A percentile compares a stretch with the other conserved stretches of the same genome.
These are phyloP conservation scores for Scopus umbretta DNA, from an alignment of 2,113 vertebrate genomes.

Conservation along the genomic window DNA sequence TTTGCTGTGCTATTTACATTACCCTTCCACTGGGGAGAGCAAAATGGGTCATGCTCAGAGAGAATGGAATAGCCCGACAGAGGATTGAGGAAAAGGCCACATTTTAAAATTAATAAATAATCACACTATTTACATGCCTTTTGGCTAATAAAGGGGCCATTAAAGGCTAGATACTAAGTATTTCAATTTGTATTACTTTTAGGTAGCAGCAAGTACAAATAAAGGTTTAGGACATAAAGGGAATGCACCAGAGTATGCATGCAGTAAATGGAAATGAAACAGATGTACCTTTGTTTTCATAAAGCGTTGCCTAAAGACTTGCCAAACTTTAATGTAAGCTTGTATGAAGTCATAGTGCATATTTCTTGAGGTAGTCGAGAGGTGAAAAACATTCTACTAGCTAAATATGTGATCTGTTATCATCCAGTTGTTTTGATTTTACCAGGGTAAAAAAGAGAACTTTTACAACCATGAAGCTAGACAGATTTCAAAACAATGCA, in stretches of 20 bases:
- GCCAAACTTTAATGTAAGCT: constrained; percentile 2
- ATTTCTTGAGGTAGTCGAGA: not conserved
- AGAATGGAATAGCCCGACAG: not conserved
- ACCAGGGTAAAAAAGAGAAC: not conserved
- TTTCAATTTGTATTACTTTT: not conserved
- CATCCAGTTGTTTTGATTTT: constrained; percentile 31
- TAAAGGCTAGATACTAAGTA: not conserved
- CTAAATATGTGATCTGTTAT: constrained; percentile 9
- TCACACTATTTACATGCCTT: not conserved
- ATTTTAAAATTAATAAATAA: not conserved
- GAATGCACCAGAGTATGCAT: not conserved
- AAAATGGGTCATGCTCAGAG: not conserved
- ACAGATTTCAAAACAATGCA: constrained; percentile 62
- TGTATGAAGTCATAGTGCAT: not conserved
- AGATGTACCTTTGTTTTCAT: constrained; percentile 1
- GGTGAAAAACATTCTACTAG: not conserved
- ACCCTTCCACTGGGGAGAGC: not conserved
- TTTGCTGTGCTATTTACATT: not conserved
- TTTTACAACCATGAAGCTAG: constrained; percentile 1
- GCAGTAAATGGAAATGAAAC: not conserved
- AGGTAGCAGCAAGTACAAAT: not conserved
- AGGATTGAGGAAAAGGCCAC: not conserved
- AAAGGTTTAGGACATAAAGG: not conserved
- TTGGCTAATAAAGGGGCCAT: not conserved
- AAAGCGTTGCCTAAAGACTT: not conserved